phyloP scores from a whole-genome alignment of 2,888 invertebrate genomes.

The Fissipunctia ypsillon region DNA sequence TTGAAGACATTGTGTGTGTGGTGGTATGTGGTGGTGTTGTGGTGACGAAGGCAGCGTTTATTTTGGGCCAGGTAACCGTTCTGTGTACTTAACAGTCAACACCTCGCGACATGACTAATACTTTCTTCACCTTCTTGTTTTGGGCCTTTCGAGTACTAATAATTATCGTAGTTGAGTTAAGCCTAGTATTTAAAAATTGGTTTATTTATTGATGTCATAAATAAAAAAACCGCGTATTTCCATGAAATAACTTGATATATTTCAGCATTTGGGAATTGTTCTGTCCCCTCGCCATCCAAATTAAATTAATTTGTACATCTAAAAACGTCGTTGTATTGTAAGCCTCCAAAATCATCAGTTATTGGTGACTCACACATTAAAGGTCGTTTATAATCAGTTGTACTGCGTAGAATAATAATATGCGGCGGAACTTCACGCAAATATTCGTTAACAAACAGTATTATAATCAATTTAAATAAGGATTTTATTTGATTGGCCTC shows the following conservation, averaged over 20 bases:
- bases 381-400: conserved; percentile 28
- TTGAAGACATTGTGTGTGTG: conserved; percentile 45
- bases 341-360: conserved; percentile 11
- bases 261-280: background rate
- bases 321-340: background rate
- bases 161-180: background rate
- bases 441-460: conserved; percentile 7
- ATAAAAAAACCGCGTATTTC: background rate
- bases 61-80: conserved; percentile 54
- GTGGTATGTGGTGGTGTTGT: conserved; percentile 37
- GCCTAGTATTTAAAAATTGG: background rate
- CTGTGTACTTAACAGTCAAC: conserved; percentile 5
- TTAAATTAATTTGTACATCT: background rate
- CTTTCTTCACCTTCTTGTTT: background rate
- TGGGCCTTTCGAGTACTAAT: background rate
- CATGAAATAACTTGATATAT: background rate
- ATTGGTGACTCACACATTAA: conserved; percentile 42
- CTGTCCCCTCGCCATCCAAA: background rate
- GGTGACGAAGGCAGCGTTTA: conserved; percentile 30
- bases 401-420: conserved; percentile 28
- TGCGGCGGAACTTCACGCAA: background rate
- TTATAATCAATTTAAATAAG: conserved; percentile 18
- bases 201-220: background rate
- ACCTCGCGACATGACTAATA: conserved; percentile 27
- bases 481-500: conserved; percentile 10